Evolutionary conservation across 2,113 vertebrate genomes (phyloP).

Genomic region (Periophthalmus modestus): DNA sequence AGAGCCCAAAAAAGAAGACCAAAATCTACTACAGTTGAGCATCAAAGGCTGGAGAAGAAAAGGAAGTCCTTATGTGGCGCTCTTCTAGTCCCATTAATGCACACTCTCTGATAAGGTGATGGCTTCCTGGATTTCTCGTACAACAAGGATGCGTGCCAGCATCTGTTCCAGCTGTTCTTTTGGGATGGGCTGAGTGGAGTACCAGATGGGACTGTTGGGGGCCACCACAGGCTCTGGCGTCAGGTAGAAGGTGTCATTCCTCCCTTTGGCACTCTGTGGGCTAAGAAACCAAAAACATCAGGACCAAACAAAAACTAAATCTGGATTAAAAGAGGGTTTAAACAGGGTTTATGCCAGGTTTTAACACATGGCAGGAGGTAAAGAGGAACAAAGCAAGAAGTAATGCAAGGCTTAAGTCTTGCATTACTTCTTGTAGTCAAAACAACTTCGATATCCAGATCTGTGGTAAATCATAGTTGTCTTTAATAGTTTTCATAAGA

Average conservation of each 20-base stretch:
- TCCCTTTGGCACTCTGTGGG: conserved; percentile 98
- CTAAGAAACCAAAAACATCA: conserved; percentile 72
- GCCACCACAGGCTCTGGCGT: conserved; percentile 98
- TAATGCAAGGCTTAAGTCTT: too few relatives aligned
- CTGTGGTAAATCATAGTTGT: too few relatives aligned
- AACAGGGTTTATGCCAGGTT: too few relatives aligned
- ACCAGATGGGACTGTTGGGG: conserved; percentile 99
- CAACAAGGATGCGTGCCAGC: conserved; percentile 94
- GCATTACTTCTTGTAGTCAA: too few relatives aligned
- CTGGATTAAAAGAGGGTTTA: too few relatives aligned
- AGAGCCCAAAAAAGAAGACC: conserved; percentile 51
- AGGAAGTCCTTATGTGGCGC: conserved; percentile 40
- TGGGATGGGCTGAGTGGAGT: conserved; percentile 96
- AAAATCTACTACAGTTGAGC: conserved; percentile 48
- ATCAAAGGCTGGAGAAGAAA: conserved; percentile 55
- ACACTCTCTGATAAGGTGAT: conserved; percentile 85
- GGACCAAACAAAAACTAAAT: too few relatives aligned
- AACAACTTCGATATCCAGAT: too few relatives aligned
- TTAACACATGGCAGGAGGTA: too few relatives aligned
- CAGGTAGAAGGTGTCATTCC: conserved; percentile 99
- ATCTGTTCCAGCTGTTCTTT: conserved; percentile 98
- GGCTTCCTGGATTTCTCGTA: conserved; percentile 98
- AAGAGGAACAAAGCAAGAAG: too few relatives aligned
- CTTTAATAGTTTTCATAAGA: too few relatives aligned
- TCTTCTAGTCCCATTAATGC: conserved; percentile 79